These are phyloP conservation scores for Strix aluco DNA, from an alignment of 2,113 vertebrate genomes.

Conservation along the genomic window DNA sequence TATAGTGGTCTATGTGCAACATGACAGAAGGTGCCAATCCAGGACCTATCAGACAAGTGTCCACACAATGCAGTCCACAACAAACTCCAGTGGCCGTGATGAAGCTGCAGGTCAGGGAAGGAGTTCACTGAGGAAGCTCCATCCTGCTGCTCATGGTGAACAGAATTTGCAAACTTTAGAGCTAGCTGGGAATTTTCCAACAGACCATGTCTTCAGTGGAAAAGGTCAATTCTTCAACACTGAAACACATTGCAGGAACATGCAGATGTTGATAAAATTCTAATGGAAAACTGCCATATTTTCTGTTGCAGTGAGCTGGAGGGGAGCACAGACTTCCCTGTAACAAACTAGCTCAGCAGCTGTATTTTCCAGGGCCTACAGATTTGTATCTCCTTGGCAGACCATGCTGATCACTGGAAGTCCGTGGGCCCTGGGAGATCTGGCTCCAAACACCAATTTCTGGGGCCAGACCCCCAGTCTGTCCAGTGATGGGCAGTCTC, in stretches of 20 bases:
- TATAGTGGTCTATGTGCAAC: not conserved
- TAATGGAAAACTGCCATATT: not conserved
- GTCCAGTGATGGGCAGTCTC: not conserved
- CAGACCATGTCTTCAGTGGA: not conserved
- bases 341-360: not conserved
- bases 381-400: not conserved
- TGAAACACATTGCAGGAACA: not conserved
- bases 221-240: not conserved
- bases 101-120: not conserved
- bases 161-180: not conserved
- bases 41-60: not conserved
- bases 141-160: rapidly evolving
- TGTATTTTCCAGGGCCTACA: not conserved
- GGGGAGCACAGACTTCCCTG: not conserved
- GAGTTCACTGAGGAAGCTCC: not conserved
- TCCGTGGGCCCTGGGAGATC: not conserved
- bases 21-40: not conserved
- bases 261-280: not conserved
- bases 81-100: not conserved
- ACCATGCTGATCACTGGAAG: too few species aligned
- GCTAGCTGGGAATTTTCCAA: not conserved
- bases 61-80: not conserved
- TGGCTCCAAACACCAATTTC: not conserved
- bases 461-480: not conserved
- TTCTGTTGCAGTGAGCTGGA: not conserved